These are phyloP conservation scores for Zeus faber DNA, from an alignment of 2,113 vertebrate genomes.

Conservation along the genomic window DNA sequence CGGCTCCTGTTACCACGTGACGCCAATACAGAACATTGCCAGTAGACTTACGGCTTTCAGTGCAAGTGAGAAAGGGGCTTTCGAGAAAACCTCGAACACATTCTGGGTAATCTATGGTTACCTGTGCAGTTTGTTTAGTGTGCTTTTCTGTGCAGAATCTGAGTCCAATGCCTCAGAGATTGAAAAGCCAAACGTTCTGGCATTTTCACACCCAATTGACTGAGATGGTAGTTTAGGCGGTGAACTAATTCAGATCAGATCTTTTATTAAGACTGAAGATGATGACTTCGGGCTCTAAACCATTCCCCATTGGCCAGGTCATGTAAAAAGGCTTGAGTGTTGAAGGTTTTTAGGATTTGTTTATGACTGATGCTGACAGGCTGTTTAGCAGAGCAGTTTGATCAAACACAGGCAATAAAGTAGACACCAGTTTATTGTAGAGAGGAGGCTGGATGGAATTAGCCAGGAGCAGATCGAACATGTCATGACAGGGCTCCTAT, in stretches of 20 bases:
- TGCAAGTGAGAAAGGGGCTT: too few relatives aligned
- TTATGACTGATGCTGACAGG: not conserved
- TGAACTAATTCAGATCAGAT: constrained; percentile 5
- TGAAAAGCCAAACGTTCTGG: not conserved
- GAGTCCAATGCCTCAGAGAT: constrained; percentile 1
- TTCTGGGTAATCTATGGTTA: not conserved
- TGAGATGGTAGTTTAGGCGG: not conserved
- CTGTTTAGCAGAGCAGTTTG: not conserved
- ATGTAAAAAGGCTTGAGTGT: constrained; percentile 3
- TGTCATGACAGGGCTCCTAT: too few relatives aligned
- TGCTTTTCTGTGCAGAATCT: constrained; percentile 1
- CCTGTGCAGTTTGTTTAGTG: constrained; percentile 6
- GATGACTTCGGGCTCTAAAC: too few relatives aligned
- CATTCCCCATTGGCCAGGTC: too few relatives aligned
- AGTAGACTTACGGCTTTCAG: too few relatives aligned
- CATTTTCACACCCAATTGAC: constrained; percentile 1
- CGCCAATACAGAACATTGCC: too few relatives aligned
- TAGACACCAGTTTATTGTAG: too few relatives aligned
- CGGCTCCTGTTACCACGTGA: too few relatives aligned
- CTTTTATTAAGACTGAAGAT: constrained; percentile 2
- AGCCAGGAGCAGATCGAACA: too few relatives aligned
- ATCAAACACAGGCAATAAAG: constrained; percentile 1
- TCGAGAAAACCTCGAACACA: constrained; percentile 8
- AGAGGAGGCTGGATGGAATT: too few relatives aligned
- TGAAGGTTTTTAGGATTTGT: not conserved